phyloP scores from a whole-genome alignment of 2,113 vertebrate species.

The Spea bombifrons region DNA sequence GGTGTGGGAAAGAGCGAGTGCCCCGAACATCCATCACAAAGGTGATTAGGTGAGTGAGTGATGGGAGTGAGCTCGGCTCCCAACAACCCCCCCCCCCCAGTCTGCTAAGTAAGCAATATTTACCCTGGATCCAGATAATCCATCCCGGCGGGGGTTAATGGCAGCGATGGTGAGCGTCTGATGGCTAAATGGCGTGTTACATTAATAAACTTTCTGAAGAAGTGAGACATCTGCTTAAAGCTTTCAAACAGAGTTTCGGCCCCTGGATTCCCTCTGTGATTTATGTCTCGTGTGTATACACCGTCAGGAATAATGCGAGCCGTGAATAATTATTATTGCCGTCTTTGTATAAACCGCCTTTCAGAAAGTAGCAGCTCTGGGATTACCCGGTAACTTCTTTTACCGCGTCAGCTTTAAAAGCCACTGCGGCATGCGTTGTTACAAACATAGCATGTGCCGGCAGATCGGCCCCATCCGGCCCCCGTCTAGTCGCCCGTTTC shows the following conservation, averaged over 20 bases:
- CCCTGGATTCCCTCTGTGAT: not conserved
- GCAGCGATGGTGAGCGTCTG: not conserved
- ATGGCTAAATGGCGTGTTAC: not conserved
- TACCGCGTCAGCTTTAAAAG: no score
- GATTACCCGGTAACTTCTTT: no score
- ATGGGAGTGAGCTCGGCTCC: not conserved
- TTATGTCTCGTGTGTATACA: conserved; percentile 52
- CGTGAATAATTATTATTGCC: conserved; percentile 18
- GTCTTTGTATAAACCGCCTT: conserved; percentile 1
- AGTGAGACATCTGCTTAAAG: conserved; percentile 12
- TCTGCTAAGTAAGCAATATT: fast-evolving
- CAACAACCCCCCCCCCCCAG: not conserved
- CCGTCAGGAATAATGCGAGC: not conserved
- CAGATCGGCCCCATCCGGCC: no score
- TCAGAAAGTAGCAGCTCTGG: not conserved
- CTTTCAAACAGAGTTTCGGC: conserved; percentile 1
- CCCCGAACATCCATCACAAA: not conserved
- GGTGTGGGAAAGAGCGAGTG: no score
- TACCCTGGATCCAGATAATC: not conserved
- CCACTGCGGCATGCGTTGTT: no score
- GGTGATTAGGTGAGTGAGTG: not conserved
- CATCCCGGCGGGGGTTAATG: conserved; percentile 18
- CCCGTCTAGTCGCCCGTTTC: no score
- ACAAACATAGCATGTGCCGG: no score
- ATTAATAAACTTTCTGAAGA: conserved; percentile 25